phyloP scores from a whole-genome alignment of 2,113 vertebrate species.

The Vombatus ursinus region DNA sequence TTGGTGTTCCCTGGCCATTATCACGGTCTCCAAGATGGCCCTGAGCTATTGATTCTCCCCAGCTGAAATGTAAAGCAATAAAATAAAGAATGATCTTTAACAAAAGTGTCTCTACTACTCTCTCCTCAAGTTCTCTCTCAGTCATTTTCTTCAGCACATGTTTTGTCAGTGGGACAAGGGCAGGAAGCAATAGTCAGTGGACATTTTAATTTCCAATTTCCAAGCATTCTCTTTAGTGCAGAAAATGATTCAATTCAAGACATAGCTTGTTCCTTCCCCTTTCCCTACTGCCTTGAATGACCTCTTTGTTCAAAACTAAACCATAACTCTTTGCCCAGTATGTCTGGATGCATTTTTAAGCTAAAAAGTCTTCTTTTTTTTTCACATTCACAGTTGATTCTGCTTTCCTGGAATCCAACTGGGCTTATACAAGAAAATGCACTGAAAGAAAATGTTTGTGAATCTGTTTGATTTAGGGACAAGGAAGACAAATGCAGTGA shows the following conservation, averaged over 20 bases:
- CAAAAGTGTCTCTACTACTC: background rate
- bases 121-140: background rate
- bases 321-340: background rate
- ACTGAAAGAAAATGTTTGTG: slow-evolving; percentile 42
- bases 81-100: background rate
- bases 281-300: slow-evolving; percentile 19
- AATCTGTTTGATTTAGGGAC: background rate
- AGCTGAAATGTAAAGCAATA: slow-evolving; percentile 8
- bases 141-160: background rate
- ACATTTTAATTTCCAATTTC: slow-evolving; percentile 53
- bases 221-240: slow-evolving; percentile 7
- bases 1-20: slow-evolving; percentile 1
- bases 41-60: background rate
- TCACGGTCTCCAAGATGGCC: background rate
- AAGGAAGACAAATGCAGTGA: slow-evolving; percentile 40
- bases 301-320: slow-evolving; percentile 7
- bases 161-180: slow-evolving; percentile 15
- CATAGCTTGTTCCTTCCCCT: slow-evolving; percentile 27
- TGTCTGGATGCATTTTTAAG: background rate
- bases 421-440: background rate
- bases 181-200: background rate
- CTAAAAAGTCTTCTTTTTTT: background rate
- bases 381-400: background rate
- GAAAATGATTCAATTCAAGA: slow-evolving; percentile 20
- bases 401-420: slow-evolving; percentile 17